Base-by-base conservation (phyloP, 1,140 invertebrate species). In the Zaprionus camerounensis region DNA sequence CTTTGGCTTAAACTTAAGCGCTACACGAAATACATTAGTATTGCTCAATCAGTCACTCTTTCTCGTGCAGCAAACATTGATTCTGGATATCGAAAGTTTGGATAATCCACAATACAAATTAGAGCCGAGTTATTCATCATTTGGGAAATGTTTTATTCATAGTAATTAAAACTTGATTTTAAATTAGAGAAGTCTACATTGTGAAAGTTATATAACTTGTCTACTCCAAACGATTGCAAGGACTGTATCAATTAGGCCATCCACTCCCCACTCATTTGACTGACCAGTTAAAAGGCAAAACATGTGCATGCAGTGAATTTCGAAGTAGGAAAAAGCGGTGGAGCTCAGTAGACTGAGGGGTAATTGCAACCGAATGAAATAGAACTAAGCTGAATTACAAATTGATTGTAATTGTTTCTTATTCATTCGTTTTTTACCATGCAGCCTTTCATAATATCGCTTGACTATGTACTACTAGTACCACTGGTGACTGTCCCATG, bases 11-110 rank as follows among this genome's bases (percentile, higher is more conserved):
- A 24, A 51, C 12, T 51, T 13, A 24, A 51, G 46, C 17, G 46
- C 17, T 22, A 72, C 80, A 72, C 31, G 13, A 77, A 63, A 63
- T 22, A 51, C 20, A 7, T 12, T 17, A n/a, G 46, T 12, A 24
- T 13, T 51, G 46, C 20, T 22, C 46, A 51, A 51, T 24, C 46
- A 49, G 7, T 49, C 46, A 51, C 20, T 51, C 12, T 12, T 22
- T 24, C 38, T 46, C n/a, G n/a, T 17, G 3, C 5, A 46, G 5
- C n/a, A 46, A 17, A 49, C 7, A 44, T 17, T 49, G 9, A n/a
- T 46, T 11, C 20, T 24, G n/a, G 20, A 11, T 24, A 51, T 17
- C 6, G 41, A 13, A 24, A 51, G 11, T 51, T 4, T 13, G 20
- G 20, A 22, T 12, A 51, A 51, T 24, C 20, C 5, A 41, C 11